Evolutionary conservation across 2,888 invertebrate genomes (phyloP).

Genomic region (Dryadula phaetusa): DNA sequence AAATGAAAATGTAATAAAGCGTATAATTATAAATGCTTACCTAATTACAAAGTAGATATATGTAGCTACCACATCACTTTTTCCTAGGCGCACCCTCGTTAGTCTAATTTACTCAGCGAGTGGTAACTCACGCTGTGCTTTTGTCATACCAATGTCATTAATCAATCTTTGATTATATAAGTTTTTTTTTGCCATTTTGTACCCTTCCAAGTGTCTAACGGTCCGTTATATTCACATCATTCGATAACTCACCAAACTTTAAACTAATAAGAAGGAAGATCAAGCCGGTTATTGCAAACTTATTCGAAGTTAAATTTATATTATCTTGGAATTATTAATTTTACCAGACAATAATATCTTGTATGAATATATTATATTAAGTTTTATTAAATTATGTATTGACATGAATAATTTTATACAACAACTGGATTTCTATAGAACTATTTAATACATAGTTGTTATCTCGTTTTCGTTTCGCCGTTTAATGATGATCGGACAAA

Average conservation of each 20-base stretch:
- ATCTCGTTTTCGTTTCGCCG: conserved; percentile 43
- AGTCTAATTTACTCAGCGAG: conserved; percentile 69
- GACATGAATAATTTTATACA: not conserved
- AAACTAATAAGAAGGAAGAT: not conserved
- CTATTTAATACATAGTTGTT: conserved; percentile 14
- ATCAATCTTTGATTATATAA: conserved; percentile 72
- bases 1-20: not conserved
- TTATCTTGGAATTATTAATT: not conserved
- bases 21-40: conserved; percentile 20
- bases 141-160: conserved; percentile 72
- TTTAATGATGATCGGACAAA: conserved; percentile 48
- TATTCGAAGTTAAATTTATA: too few species aligned
- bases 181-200: conserved; percentile 63
- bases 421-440: conserved; percentile 25
- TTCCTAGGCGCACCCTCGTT: conserved; percentile 32
- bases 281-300: too few species aligned
- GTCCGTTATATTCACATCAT: conserved; percentile 40
- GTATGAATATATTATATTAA: not conserved
- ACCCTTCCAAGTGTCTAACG: conserved; percentile 51
- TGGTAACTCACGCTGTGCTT: conserved; percentile 68
- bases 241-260: not conserved
- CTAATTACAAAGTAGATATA: conserved; percentile 33
- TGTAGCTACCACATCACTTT: conserved; percentile 31
- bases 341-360: not conserved
- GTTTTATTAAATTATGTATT: not conserved